A percentile compares a stretch with the other conserved stretches of the same genome.
Evolutionary conservation across 2,888 invertebrate species (phyloP).

Genomic region (Ectemnius lituratus): DNA sequence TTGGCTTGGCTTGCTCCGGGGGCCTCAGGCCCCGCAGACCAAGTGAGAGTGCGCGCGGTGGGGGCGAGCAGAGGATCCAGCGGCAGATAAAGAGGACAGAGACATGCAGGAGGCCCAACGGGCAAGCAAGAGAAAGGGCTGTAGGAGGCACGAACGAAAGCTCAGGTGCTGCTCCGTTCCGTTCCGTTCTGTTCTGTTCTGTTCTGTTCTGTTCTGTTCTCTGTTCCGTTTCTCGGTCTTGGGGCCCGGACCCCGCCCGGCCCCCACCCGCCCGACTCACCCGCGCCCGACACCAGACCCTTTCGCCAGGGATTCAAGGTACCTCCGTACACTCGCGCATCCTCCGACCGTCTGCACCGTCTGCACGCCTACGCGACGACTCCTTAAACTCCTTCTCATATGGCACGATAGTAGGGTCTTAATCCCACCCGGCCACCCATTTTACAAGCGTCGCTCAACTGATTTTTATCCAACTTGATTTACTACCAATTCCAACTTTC

Average conservation of each 20-base stretch:
- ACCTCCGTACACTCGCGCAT: constrained; percentile 58
- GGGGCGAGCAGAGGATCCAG: constrained; percentile 6
- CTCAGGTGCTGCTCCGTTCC: constrained; percentile 72
- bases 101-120: constrained; percentile 20
- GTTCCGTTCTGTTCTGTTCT: constrained; percentile 29
- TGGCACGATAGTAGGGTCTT: constrained; percentile 14
- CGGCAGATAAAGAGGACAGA: constrained; percentile 1
- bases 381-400: constrained; percentile 59
- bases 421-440: constrained; percentile 12
- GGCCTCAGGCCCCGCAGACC: constrained; percentile 27
- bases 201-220: constrained; percentile 57
- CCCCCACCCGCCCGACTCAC: constrained; percentile 50
- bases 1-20: constrained; percentile 47
- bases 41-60: constrained; percentile 29
- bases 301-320: constrained; percentile 36
- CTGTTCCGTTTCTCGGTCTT: constrained; percentile 62
- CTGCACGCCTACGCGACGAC: constrained; percentile 55
- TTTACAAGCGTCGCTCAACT: too few species aligned
- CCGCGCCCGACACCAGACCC: constrained; percentile 58
- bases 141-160: constrained; percentile 57
- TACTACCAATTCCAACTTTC: too few species aligned
- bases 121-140: constrained; percentile 40
- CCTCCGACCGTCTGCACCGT: constrained; percentile 63
- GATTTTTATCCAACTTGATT: too few species aligned
- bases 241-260: constrained; percentile 44